phyloP scores from a whole-genome alignment of 2,113 vertebrate genomes.

The Erythrolamprus reginae region DNA sequence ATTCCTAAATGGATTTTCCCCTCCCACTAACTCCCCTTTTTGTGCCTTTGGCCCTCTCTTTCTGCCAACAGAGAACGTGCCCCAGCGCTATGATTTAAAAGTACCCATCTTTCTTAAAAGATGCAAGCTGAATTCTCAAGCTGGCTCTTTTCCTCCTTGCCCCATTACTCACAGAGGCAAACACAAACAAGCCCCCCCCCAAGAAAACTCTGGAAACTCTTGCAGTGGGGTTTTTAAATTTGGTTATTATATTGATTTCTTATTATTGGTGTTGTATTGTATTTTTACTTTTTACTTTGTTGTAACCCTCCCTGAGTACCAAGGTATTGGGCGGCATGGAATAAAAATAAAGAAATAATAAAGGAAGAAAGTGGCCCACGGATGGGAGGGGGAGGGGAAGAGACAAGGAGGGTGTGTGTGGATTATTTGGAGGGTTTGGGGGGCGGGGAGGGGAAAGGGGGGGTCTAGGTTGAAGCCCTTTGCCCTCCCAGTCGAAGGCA shows the following conservation, averaged over 20 bases:
- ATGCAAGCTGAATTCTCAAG: background rate
- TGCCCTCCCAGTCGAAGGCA: too few relatives aligned
- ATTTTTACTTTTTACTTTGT: too few relatives aligned
- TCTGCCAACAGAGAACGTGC: background rate
- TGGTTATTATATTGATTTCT: too few relatives aligned
- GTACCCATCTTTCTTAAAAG: background rate
- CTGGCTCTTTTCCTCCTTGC: background rate
- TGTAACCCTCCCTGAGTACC: too few relatives aligned
- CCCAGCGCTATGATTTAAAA: background rate
- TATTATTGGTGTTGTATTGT: too few relatives aligned
- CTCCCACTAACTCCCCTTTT: too few relatives aligned
- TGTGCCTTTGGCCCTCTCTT: too few relatives aligned
- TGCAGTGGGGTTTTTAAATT: too few relatives aligned
- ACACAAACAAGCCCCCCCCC: background rate
- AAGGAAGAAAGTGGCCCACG: background rate
- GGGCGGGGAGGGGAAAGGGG: slow-evolving; percentile 5
- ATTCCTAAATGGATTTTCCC: slow-evolving; percentile 32
- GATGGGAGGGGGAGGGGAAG: background rate
- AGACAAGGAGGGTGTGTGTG: background rate
- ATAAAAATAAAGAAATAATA: too few relatives aligned
- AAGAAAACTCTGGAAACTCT: background rate
- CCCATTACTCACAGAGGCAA: background rate
- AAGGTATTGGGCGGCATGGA: too few relatives aligned
- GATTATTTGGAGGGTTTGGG: background rate
- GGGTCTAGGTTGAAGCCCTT: slow-evolving; percentile 21